phyloP scores from a whole-genome alignment of 2,797 vertebrate genomes.

The Mastacembelus armatus region DNA sequence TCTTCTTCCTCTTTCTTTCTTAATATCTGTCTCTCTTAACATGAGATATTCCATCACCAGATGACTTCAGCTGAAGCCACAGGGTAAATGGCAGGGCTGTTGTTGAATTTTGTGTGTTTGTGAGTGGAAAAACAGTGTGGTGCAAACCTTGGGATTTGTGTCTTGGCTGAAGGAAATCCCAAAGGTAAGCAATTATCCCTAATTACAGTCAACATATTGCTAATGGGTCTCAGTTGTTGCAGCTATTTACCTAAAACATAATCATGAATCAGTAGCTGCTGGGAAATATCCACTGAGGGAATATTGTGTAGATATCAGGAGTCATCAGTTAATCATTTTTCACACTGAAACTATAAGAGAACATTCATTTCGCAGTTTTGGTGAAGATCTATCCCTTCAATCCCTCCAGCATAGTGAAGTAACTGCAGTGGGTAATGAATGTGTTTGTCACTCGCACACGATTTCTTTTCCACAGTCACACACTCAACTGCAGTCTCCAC shows the following conservation, averaged over 20 bases:
- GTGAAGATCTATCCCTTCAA: not conserved
- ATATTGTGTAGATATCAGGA: constrained; percentile 15
- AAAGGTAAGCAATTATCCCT: constrained; percentile 54
- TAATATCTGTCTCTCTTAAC: constrained; percentile 16
- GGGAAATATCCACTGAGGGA: not conserved
- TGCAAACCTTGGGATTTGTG: constrained; percentile 46
- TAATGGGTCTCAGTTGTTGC: constrained; percentile 49
- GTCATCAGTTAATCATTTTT: constrained; percentile 20
- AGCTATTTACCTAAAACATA: constrained; percentile 42
- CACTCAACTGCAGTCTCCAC: constrained; percentile 14
- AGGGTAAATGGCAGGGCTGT: constrained; percentile 18
- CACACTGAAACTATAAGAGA: constrained; percentile 23
- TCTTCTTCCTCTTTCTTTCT: not conserved
- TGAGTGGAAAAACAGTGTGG: constrained; percentile 7
- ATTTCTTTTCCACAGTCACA: constrained; percentile 47
- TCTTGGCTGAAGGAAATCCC: constrained; percentile 51
- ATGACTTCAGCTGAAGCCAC: constrained; percentile 47
- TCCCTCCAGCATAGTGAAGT: constrained; percentile 20
- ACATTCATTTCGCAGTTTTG: constrained; percentile 31
- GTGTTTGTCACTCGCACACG: not conserved
- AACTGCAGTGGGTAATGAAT: constrained; percentile 9
- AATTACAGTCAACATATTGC: constrained; percentile 50
- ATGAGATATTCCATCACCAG: constrained; percentile 21
- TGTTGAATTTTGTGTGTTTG: constrained; percentile 10
- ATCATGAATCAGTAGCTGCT: constrained; percentile 33